Percentiles rank a stretch among this genome's conserved stretches.
Evolutionary conservation across 2,888 invertebrate genomes (phyloP).

Genomic region (Spodoptera picta): DNA sequence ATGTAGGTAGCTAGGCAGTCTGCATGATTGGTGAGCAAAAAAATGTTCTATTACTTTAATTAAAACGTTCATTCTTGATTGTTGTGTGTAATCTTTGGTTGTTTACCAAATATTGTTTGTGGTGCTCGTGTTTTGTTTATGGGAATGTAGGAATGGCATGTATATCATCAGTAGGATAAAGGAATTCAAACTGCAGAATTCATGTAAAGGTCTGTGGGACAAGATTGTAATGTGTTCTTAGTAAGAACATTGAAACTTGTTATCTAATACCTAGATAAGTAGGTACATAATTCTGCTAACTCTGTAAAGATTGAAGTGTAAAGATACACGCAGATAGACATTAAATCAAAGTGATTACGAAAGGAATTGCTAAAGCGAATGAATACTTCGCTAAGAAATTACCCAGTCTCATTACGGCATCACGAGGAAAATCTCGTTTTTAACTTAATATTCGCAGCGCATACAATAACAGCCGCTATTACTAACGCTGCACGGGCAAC

Average conservation of each 20-base stretch:
- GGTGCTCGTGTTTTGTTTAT: no score
- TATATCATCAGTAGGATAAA: no score
- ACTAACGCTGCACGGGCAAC: constrained; percentile 36
- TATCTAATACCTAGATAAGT: neutral
- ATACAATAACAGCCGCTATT: constrained; percentile 47
- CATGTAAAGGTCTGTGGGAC: no score
- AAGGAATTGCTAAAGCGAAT: constrained; percentile 26
- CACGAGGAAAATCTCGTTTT: constrained; percentile 49
- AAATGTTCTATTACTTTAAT: no score
- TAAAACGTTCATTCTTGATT: no score
- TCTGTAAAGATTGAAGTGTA: neutral
- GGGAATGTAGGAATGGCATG: no score
- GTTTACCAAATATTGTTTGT: no score
- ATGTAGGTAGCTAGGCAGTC: no score
- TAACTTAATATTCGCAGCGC: constrained; percentile 17
- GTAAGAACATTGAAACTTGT: neutral
- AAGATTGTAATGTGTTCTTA: no score
- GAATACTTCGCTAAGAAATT: constrained; percentile 38
- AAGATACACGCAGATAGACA: constrained; percentile 14
- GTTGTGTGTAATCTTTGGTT: no score
- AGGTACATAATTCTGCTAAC: constrained; percentile 2
- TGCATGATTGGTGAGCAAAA: no score
- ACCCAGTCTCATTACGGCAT: constrained; percentile 39
- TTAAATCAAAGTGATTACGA: constrained; percentile 9
- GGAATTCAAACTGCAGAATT: no score